These are phyloP conservation scores for Dugesia japonica DNA, from an alignment of 2,888 invertebrate genomes.

Conservation along the genomic window DNA sequence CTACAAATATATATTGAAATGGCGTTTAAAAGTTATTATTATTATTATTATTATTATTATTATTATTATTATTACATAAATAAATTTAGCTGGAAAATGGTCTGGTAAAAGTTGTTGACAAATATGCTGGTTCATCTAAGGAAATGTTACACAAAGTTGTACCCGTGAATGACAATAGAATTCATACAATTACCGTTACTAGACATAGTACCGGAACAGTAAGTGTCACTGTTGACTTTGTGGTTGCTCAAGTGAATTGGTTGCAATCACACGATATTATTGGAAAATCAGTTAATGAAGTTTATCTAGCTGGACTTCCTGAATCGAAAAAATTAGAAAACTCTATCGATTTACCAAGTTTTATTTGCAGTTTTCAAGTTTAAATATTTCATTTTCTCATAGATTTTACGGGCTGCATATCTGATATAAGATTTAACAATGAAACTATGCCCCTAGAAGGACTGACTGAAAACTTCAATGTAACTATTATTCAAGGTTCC, in stretches of 20 bases:
- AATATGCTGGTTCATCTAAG: neutral
- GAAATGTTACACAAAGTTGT: constrained; percentile 5
- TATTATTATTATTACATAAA: too few relatives aligned
- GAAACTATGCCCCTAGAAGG: neutral
- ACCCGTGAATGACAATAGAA: neutral
- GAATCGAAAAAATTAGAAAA: neutral
- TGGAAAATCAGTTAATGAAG: neutral
- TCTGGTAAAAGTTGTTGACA: neutral
- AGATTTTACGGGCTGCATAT: neutral
- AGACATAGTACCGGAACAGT: neutral
- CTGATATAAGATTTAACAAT: constrained; percentile 10
- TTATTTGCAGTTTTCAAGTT: too few relatives aligned
- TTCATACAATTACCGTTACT: neutral
- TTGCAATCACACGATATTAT: neutral
- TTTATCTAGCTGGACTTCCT: neutral
- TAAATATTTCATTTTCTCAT: neutral
- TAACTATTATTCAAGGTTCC: neutral
- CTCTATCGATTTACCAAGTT: neutral
- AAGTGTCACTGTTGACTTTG: neutral
- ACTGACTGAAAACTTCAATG: neutral
- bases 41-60: too few relatives aligned
- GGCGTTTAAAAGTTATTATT: too few relatives aligned
- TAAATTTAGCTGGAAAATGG: neutral
- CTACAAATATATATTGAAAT: too few relatives aligned
- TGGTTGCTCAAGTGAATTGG: neutral